Conservation (phyloP, 2,113 vertebrate genomes). For the Mus pahari region DNA sequence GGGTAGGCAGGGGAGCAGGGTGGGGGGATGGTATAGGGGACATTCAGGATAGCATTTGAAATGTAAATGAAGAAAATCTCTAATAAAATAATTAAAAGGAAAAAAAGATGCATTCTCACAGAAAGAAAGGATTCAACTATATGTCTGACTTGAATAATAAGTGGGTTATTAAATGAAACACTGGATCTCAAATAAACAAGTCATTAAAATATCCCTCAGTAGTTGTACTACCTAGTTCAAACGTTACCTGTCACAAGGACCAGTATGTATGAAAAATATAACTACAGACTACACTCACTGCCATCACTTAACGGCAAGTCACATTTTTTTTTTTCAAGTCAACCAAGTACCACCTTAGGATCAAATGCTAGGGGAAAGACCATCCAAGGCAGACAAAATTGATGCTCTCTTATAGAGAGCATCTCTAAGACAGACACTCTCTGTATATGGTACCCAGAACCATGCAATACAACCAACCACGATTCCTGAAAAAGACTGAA, state of each 20-base stretch:
- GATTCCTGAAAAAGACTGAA: background rate
- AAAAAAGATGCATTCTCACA: background rate
- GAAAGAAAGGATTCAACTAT: constrained; percentile 5
- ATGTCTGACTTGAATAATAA: background rate
- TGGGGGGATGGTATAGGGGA: no score
- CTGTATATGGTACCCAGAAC: background rate
- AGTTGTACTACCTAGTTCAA: background rate
- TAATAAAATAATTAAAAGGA: no score
- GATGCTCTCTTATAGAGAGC: background rate
- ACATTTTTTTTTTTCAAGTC: background rate
- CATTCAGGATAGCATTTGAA: no score
- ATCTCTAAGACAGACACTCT: background rate
- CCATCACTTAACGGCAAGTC: background rate
- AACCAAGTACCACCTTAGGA: background rate
- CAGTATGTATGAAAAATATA: background rate
- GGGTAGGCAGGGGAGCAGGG: no score
- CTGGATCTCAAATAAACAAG: background rate
- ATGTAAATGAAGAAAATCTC: no score
- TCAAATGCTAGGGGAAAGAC: background rate
- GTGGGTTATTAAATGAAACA: background rate
- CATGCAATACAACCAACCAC: background rate
- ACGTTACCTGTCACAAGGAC: background rate
- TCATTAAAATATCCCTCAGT: background rate
- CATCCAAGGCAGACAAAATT: background rate
- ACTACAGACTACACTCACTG: background rate